Percentiles rank a stretch among this genome's conserved stretches.
These are phyloP conservation scores for Thymelicus sylvestris DNA, from an alignment of 2,888 invertebrate genomes.

Conservation along the genomic window DNA sequence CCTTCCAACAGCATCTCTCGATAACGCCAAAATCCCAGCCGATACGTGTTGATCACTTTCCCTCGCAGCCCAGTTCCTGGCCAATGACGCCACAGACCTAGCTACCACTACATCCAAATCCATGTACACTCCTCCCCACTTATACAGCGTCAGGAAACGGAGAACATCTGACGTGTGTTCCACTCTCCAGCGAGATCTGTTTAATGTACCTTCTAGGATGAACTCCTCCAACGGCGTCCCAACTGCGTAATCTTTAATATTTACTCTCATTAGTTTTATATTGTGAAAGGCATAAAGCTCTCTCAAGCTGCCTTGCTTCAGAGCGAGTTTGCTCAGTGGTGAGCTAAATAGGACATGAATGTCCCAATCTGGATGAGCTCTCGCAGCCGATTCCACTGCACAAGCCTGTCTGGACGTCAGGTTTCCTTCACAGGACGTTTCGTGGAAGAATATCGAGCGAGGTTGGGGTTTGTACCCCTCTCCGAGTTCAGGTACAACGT, in stretches of 20 bases:
- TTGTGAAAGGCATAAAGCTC: slow-evolving; percentile 75
- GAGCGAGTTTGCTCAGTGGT: slow-evolving; percentile 53
- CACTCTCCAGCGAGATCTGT: slow-evolving; percentile 80
- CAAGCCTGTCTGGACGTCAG: slow-evolving; percentile 86
- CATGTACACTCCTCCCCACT: slow-evolving; percentile 91
- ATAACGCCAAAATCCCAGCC: slow-evolving; percentile 88
- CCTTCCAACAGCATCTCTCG: slow-evolving; percentile 54
- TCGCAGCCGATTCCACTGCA: slow-evolving; percentile 88
- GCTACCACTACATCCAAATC: slow-evolving; percentile 90
- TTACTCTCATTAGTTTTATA: slow-evolving; percentile 76
- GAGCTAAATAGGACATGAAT: slow-evolving; percentile 84
- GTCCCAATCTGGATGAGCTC: slow-evolving; percentile 82
- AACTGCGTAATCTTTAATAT: slow-evolving; percentile 77
- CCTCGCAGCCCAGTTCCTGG: slow-evolving; percentile 86
- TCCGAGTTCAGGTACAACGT: slow-evolving; percentile 50
- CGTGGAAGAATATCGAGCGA: slow-evolving; percentile 87
- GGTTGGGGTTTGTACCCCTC: slow-evolving; percentile 51
- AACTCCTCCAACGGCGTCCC: slow-evolving; percentile 85
- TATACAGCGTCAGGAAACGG: slow-evolving; percentile 88
- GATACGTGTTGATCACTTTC: slow-evolving; percentile 86
- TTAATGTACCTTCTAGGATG: slow-evolving; percentile 75
- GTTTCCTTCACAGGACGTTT: slow-evolving; percentile 85
- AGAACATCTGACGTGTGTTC: slow-evolving; percentile 88
- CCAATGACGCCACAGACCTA: slow-evolving; percentile 82
- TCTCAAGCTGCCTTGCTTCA: slow-evolving; percentile 51